Percentiles rank a stretch among this genome's conserved stretches.
phyloP scores from a whole-genome alignment of 2,797 vertebrate genomes.

The Epinephelus malabaricus region DNA sequence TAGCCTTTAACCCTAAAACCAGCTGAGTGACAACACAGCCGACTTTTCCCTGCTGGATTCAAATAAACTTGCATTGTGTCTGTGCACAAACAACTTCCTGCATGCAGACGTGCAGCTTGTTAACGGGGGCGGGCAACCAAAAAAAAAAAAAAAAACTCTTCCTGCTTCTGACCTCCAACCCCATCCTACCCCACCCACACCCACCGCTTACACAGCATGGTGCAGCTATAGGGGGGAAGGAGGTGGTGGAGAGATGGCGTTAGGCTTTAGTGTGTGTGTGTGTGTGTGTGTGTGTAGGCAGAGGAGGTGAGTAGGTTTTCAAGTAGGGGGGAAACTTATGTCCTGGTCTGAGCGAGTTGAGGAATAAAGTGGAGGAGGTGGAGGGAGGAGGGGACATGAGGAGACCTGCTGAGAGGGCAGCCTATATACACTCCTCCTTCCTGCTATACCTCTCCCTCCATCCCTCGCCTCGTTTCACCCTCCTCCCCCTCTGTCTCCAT shows the following conservation, averaged over 20 bases:
- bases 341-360: slow-evolving; percentile 56
- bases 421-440: slow-evolving; percentile 86
- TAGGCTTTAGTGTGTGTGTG: slow-evolving; percentile 33
- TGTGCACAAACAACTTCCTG: slow-evolving; percentile 84
- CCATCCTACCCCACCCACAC: slow-evolving; percentile 65
- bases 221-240: slow-evolving; percentile 60
- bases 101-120: slow-evolving; percentile 75
- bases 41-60: slow-evolving; percentile 72
- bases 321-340: slow-evolving; percentile 25
- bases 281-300: slow-evolving; percentile 34
- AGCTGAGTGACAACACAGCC: slow-evolving; percentile 55
- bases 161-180: slow-evolving; percentile 81
- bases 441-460: slow-evolving; percentile 72
- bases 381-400: slow-evolving; percentile 84
- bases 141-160: slow-evolving; percentile 61
- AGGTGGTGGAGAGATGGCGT: slow-evolving; percentile 34
- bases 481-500: slow-evolving; percentile 69
- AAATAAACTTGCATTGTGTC: slow-evolving; percentile 81
- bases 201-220: slow-evolving; percentile 74
- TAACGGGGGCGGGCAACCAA: slow-evolving; percentile 50
- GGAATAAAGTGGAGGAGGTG: slow-evolving; percentile 62
- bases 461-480: slow-evolving; percentile 67
- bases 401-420: slow-evolving; percentile 91
- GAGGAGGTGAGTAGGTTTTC: slow-evolving; percentile 61
- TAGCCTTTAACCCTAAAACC: slow-evolving; percentile 76